Base-by-base conservation (phyloP, 2,797 vertebrate species). In the Apodemus agrarius region DNA sequence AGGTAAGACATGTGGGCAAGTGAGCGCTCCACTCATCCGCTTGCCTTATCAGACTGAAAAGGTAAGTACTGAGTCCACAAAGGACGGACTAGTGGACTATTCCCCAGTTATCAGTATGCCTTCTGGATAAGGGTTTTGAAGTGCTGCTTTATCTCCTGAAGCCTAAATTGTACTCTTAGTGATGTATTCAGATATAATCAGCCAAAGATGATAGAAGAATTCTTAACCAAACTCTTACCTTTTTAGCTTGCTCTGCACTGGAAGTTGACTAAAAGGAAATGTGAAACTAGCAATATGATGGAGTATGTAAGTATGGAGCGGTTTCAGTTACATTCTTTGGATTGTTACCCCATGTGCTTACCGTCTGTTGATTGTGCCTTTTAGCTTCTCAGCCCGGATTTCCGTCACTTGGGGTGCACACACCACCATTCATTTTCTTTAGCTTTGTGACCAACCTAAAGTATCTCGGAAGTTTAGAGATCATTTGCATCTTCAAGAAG, bases 241-340 rank as follows among this genome's bases (percentile, higher is more conserved):
- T 97, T 78, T 98, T 98, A 99, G 99, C 99, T 99, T 98, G 99
- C 99, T 96, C 99, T 99, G 98, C 99, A 99, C 99, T 99, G 99
- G 99, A 99, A 99, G 98, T 99, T 99, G 98, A 99, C 99, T 97
- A 99, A 99, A 99, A 99, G 99, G 99, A 99, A 99, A 99, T 99
- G 99, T 95, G 99, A 99, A 99, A 99, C 99, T 99, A 99, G 99
- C 98, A 99, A 99, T 98, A 99, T 99, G 99, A 99, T 99, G 99
- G 99, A 99, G 99, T 99, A 99, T 98, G 99, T 99, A 98, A 99
- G 99, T 99, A 98, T 97, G 49, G 85, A 90, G 72, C 81, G 93
- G 17, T 49, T 96, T 90, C 80, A 85, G 49, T 95, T 92, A 61
- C 6, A 83, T 85, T 46, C 3, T 96, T 96, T 67, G 43, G 80